Conservation (phyloP, 2,797 vertebrate species). For the Erithacus rubecula region DNA sequence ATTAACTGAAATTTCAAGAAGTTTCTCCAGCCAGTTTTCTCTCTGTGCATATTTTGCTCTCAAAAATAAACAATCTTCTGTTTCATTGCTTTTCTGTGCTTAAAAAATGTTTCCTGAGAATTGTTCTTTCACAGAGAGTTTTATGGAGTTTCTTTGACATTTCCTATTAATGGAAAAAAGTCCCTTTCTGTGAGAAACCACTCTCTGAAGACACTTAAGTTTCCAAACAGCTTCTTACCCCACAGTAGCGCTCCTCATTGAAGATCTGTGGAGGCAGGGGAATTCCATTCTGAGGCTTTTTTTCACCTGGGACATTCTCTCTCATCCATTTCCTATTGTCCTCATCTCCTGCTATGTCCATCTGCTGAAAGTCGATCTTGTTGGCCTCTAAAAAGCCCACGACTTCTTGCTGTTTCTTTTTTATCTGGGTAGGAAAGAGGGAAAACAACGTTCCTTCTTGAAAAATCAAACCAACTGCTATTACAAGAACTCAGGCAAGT, state of each 20-base stretch:
- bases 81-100: background rate
- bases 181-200: background rate
- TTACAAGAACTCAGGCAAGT: background rate
- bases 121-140: background rate
- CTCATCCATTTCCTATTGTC: slow-evolving; percentile 98
- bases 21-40: background rate
- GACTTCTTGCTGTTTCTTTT: slow-evolving; percentile 99
- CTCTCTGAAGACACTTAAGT: background rate
- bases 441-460: background rate
- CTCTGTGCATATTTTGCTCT: background rate
- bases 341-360: slow-evolving; percentile 96
- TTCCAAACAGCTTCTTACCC: slow-evolving; percentile 77
- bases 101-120: background rate
- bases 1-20: background rate
- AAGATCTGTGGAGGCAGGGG: slow-evolving; percentile 98
- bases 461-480: background rate
- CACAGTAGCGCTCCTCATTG: slow-evolving; percentile 93
- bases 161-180: background rate
- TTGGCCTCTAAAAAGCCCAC: slow-evolving; percentile 94
- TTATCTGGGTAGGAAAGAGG: slow-evolving; percentile 81
- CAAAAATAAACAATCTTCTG: background rate
- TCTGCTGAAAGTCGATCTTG: slow-evolving; percentile 90
- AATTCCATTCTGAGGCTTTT: slow-evolving; percentile 93
- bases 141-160: background rate
- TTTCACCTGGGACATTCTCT: slow-evolving; percentile 92